These are phyloP conservation scores for Ardeotis arabs DNA, from an alignment of 2,113 vertebrate species.

Conservation along the genomic window DNA sequence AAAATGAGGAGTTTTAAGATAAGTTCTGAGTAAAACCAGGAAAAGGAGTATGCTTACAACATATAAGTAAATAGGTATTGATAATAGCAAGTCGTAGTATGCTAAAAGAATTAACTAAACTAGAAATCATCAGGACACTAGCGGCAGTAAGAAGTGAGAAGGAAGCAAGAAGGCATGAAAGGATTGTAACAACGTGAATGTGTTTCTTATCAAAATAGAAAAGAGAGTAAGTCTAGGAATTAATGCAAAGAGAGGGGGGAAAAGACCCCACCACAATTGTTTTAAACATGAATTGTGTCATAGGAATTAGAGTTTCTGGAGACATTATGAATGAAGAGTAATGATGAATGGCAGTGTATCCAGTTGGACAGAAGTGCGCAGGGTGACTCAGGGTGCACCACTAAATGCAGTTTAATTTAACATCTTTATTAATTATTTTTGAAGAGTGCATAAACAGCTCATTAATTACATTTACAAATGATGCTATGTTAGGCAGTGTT, in stretches of 20 bases:
- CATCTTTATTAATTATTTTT: conserved; percentile 54
- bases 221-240: neutral
- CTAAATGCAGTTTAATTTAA: conserved; percentile 21
- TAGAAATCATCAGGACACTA: neutral
- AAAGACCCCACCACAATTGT: rapidly evolving
- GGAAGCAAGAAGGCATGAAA: neutral
- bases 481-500: neutral
- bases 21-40: neutral
- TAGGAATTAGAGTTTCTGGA: neutral
- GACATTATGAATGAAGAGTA: neutral
- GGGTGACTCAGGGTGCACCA: neutral
- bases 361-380: neutral
- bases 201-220: neutral
- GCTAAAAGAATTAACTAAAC: neutral
- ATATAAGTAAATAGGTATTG: neutral
- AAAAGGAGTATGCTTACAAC: neutral
- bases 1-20: neutral
- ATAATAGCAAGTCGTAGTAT: neutral
- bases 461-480: conserved; percentile 56
- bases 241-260: neutral
- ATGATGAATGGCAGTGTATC: neutral
- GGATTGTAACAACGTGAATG: neutral
- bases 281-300: neutral
- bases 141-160: neutral
- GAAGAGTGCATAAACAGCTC: conserved; percentile 41